These are phyloP conservation scores for Scelioninae gen. 2 DNA, from an alignment of 2,888 invertebrate species.

Conservation along the genomic window DNA sequence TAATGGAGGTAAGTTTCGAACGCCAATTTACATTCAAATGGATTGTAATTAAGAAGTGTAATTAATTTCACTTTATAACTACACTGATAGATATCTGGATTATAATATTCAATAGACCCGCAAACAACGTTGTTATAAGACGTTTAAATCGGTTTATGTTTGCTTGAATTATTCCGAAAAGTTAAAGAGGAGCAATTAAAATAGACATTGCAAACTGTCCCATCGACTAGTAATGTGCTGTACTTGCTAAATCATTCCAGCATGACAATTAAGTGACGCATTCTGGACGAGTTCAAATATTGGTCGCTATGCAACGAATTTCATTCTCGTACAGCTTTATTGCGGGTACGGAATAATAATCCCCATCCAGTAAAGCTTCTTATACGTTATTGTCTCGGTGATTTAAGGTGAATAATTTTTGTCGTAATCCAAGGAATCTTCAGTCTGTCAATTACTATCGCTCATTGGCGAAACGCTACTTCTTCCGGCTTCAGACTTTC, in stretches of 20 bases:
- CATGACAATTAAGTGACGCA: constrained; percentile 62
- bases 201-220: constrained; percentile 19
- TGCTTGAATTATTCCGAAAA: constrained; percentile 3
- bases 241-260: constrained; percentile 38
- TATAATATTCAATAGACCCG: too few species aligned
- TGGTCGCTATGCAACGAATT: constrained; percentile 62
- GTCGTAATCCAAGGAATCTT: constrained; percentile 30
- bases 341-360: constrained; percentile 47
- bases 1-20: too few species aligned
- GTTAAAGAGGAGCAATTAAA: constrained; percentile 31
- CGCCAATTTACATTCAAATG: too few species aligned
- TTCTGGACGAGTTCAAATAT: constrained; percentile 60
- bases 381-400: constrained; percentile 26
- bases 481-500: too few species aligned
- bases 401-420: constrained; percentile 31
- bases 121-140: neutral
- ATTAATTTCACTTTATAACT: too few species aligned
- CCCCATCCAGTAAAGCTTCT: constrained; percentile 1
- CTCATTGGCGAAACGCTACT: neutral
- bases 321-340: constrained; percentile 63
- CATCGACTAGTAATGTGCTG: constrained; percentile 11
- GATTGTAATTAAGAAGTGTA: too few species aligned
- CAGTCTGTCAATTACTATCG: constrained; percentile 2
- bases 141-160: neutral
- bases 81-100: too few species aligned